phyloP scores from a whole-genome alignment of 2,797 vertebrate genomes.

The Phoxinus dragarum region DNA sequence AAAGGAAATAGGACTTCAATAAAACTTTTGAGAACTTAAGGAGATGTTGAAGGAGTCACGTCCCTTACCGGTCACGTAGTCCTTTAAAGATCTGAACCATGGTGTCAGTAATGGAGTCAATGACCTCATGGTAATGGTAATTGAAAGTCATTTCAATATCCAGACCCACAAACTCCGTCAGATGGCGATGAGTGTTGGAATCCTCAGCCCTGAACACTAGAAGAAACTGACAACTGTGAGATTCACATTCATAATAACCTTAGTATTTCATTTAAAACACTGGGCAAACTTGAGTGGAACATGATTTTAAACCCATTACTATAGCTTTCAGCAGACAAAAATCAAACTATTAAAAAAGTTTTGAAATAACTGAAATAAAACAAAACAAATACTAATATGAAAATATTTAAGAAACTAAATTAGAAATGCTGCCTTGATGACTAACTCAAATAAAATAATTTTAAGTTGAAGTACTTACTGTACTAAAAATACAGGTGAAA shows the following conservation, averaged over 20 bases:
- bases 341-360: background rate
- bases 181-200: constrained; percentile 97
- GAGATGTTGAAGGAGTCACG: background rate
- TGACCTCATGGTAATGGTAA: constrained; percentile 98
- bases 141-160: constrained; percentile 99
- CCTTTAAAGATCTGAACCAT: constrained; percentile 99
- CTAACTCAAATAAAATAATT: background rate
- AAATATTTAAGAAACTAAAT: background rate
- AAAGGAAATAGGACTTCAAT: background rate
- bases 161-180: constrained; percentile 98
- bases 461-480: background rate
- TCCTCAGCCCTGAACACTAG: constrained; percentile 97
- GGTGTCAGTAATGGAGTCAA: constrained; percentile 95
- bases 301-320: background rate
- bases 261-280: constrained; percentile 14
- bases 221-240: background rate
- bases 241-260: background rate
- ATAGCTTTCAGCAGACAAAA: background rate
- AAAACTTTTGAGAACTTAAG: background rate
- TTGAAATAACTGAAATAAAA: background rate
- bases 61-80: constrained; percentile 90
- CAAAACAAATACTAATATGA: background rate
- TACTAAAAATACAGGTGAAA: background rate
- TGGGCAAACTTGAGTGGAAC: background rate
- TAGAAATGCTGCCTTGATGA: background rate